Percentiles rank a stretch among this genome's conserved stretches.
Evolutionary conservation across 1,140 invertebrate species (phyloP).

Genomic region (Orussus abietinus): DNA sequence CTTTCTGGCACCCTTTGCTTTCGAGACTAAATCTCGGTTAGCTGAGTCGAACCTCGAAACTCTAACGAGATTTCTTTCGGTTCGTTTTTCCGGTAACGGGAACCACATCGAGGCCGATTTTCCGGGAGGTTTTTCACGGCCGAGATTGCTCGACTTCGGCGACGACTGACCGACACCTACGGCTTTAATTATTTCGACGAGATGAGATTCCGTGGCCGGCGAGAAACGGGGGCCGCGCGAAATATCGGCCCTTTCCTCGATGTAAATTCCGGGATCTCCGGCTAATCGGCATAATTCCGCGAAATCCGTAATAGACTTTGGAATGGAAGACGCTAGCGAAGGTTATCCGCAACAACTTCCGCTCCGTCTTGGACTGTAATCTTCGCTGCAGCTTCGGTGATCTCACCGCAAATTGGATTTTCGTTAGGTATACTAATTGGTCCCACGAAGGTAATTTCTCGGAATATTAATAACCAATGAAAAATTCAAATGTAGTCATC

Average conservation of each 20-base stretch:
- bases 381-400: background rate
- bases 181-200: constrained; percentile 38
- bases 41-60: too few relatives aligned
- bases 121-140: too few relatives aligned
- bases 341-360: constrained; percentile 17
- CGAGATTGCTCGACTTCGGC: background rate
- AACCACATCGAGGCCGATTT: too few relatives aligned
- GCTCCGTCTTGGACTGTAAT: background rate
- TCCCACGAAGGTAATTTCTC: too few relatives aligned
- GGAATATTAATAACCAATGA: too few relatives aligned
- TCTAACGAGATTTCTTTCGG: too few relatives aligned
- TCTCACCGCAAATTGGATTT: constrained; percentile 19
- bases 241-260: constrained; percentile 31
- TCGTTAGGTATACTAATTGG: too few relatives aligned
- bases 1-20: too few relatives aligned
- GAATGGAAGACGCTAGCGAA: constrained; percentile 24
- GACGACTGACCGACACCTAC: background rate
- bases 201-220: constrained; percentile 31
- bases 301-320: constrained; percentile 38
- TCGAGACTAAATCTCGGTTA: too few relatives aligned
- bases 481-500: too few relatives aligned
- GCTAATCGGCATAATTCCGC: constrained; percentile 40
- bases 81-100: too few relatives aligned
- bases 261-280: constrained; percentile 32
- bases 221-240: too few relatives aligned